Evolutionary conservation across 2,797 vertebrate genomes (phyloP).

Genomic region (Lates japonicus): DNA sequence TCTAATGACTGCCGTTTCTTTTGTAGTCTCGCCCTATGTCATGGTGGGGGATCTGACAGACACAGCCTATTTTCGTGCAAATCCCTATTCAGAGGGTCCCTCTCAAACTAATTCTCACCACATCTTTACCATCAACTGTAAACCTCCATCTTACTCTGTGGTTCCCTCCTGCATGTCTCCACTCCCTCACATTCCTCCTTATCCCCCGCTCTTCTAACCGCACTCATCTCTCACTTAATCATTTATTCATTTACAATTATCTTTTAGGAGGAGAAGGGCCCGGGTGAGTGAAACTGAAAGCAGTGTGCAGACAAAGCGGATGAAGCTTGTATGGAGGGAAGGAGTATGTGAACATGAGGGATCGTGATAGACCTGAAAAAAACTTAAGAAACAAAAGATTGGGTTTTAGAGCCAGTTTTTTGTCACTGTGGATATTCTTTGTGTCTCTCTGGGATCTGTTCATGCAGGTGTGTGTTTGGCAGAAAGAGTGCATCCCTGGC

Average conservation of each 20-base stretch:
- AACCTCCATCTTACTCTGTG: slow-evolving; percentile 56
- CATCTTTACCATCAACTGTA: slow-evolving; percentile 57
- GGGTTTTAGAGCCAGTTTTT: slow-evolving; percentile 9
- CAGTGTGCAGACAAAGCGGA: slow-evolving; percentile 20
- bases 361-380: slow-evolving; percentile 12
- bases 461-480: slow-evolving; percentile 69
- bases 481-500: slow-evolving; percentile 47
- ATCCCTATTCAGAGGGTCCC: slow-evolving; percentile 77
- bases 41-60: slow-evolving; percentile 69
- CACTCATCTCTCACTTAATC: slow-evolving; percentile 63
- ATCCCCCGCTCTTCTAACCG: slow-evolving; percentile 43
- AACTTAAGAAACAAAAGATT: slow-evolving; percentile 43
- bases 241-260: slow-evolving; percentile 66
- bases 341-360: slow-evolving; percentile 25
- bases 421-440: slow-evolving; percentile 36
- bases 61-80: slow-evolving; percentile 78
- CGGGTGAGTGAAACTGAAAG: slow-evolving; percentile 42
- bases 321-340: slow-evolving; percentile 16
- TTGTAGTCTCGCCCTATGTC: slow-evolving; percentile 66
- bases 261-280: slow-evolving; percentile 31
- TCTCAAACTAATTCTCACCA: slow-evolving; percentile 65
- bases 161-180: slow-evolving; percentile 44
- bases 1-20: slow-evolving; percentile 65
- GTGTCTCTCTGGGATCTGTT: slow-evolving; percentile 53
- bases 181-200: slow-evolving; percentile 60